Base-by-base conservation (phyloP, 2,113 vertebrate species). In the Cyrtonyx montezumae region DNA sequence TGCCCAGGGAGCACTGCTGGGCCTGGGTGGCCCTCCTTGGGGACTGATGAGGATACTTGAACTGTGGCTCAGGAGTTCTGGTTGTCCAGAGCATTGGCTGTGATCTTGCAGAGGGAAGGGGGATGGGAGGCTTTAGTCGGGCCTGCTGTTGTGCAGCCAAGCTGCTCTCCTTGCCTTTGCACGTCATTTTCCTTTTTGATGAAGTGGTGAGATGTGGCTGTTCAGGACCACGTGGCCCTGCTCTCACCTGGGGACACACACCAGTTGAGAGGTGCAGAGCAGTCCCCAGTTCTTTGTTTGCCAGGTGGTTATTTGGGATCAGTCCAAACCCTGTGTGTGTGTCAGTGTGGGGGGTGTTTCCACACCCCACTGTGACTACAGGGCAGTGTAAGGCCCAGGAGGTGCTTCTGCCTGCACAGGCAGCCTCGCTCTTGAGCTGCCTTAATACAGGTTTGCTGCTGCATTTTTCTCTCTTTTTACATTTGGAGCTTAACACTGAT, bases 281-380 rank as follows among this genome's bases (percentile, higher is more conserved):
- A 0, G 40, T 16, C 3, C 0, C 45, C 34, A 34, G 17, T 34
- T 79, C 43, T 65, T 49, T 8, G 0, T 43, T n/a, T 76, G 25
- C 48, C 22, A 21, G 17, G 2, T 11, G 13, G 37, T 63, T 42
- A 23, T 62, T 73, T 46, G 1, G 15, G 34, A 32, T 91, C 2
- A 0, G 2, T 15, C 53, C 87, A 15, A 70, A 48, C 49, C 40
- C n/a, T 1, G 9, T 22, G 43, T 3, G 0, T 28, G 2, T 45
- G 7, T 4, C 3, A 2, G 28, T 17, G 6, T 13, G 28, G 16
- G 26, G 55, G 36, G 66, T n/a, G 61, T 32, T 58, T 78, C 18
- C 6, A 18, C 1, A 0, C 28, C n/a, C n/a, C 0, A 0, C 48
- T 45, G 42, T 1, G 1, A 48, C 40, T 17, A 34, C 63, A 42